Evolutionary conservation across 2,888 invertebrate species (phyloP).

Genomic region (Trypoxylon attenuatum): DNA sequence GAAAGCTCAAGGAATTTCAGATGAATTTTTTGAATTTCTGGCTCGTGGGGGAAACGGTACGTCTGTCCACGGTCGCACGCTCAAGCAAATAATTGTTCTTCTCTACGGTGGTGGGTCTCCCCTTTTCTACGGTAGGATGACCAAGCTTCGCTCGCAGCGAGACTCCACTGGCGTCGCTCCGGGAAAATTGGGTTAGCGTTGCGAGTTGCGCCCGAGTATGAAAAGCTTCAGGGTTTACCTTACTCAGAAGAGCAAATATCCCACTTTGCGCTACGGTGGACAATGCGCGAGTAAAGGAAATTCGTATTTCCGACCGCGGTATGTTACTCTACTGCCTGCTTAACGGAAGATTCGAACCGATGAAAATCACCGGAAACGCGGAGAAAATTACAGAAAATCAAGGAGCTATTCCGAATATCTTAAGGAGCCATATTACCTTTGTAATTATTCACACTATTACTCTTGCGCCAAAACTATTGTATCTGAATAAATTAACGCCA

Average conservation of each 20-base stretch:
- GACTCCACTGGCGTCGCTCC: conserved; percentile 31
- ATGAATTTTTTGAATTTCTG: conserved; percentile 19
- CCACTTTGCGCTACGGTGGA: conserved; percentile 18
- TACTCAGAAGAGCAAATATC: conserved; percentile 44
- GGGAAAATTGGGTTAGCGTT: conserved; percentile 48
- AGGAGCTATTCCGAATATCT: no score
- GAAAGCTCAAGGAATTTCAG: no score
- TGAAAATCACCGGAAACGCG: no score
- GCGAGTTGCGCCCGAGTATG: conserved; percentile 41
- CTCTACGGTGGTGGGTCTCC: no score
- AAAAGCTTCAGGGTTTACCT: conserved; percentile 47
- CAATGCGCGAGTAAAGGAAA: conserved; percentile 46
- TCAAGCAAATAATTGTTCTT: conserved; percentile 33
- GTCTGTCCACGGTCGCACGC: background rate
- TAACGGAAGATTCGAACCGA: background rate
- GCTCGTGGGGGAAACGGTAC: conserved; percentile 15
- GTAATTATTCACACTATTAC: no score
- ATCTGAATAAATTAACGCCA: no score
- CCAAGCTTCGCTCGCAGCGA: conserved; percentile 1
- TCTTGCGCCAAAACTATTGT: no score
- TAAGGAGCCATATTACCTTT: no score
- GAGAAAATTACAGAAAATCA: no score
- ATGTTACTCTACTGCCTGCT: conserved; percentile 19
- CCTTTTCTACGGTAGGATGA: background rate
- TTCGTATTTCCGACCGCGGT: conserved; percentile 37